Evolutionary conservation across 1,140 invertebrate species (phyloP).

Genomic region (Tetranychus cinnabarinus): DNA sequence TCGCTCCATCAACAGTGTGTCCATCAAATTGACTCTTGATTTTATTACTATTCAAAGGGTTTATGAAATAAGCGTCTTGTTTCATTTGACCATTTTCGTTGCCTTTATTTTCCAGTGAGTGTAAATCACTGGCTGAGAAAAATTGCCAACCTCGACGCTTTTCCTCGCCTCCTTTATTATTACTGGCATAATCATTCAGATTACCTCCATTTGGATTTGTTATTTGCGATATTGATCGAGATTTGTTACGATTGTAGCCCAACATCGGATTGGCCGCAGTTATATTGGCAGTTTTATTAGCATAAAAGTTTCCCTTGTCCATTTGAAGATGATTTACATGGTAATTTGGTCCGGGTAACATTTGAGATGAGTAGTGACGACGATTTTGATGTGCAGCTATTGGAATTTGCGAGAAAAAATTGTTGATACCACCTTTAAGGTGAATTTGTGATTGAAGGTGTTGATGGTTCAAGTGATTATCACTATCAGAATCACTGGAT

Average conservation of each 20-base stretch:
- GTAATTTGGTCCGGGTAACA: background rate
- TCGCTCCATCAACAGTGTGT: background rate
- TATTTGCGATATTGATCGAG: background rate
- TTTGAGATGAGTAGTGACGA: background rate
- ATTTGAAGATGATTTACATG: background rate
- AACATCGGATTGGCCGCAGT: background rate
- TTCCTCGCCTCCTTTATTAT: background rate
- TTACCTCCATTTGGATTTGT: background rate
- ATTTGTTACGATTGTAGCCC: background rate
- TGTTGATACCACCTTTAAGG: too few relatives aligned
- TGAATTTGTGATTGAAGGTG: too few relatives aligned
- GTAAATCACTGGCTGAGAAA: background rate
- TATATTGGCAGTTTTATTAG: background rate
- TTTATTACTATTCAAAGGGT: too few relatives aligned
- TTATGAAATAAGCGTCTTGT: too few relatives aligned
- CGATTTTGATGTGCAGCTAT: too few relatives aligned
- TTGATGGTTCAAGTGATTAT: background rate
- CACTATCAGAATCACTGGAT: background rate
- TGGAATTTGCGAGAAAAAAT: too few relatives aligned
- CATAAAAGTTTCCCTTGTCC: background rate
- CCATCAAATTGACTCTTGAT: too few relatives aligned
- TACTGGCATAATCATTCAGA: background rate
- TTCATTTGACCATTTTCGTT: too few relatives aligned
- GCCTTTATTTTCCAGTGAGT: background rate
- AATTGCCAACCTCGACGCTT: background rate